Evolutionary conservation across 2,888 invertebrate species (phyloP).

Genomic region (Orthosia incerta): DNA sequence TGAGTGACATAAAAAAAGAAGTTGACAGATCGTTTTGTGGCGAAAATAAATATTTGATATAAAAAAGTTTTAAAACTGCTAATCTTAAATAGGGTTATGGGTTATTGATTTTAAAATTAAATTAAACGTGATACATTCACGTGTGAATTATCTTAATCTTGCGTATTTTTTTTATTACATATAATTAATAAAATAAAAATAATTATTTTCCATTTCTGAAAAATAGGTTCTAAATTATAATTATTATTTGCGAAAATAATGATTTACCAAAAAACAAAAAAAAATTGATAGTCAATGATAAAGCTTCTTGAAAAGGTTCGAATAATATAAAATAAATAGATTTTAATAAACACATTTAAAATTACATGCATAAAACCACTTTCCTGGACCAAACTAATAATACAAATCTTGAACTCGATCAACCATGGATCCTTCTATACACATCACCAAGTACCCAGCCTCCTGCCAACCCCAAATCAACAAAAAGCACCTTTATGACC

Average conservation of each 20-base stretch:
- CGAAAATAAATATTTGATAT: constrained; percentile 35
- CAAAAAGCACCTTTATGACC: constrained; percentile 59
- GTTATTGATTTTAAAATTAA: neutral
- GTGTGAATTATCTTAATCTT: too few species aligned
- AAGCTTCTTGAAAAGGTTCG: constrained; percentile 6
- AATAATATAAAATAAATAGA: constrained; percentile 60
- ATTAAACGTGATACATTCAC: neutral
- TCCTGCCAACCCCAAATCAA: constrained; percentile 49
- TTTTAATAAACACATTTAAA: constrained; percentile 79
- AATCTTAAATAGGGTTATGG: neutral
- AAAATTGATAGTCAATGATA: neutral
- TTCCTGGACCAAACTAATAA: constrained; percentile 82
- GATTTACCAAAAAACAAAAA: neutral
- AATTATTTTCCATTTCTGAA: neutral
- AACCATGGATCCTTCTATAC: constrained; percentile 83
- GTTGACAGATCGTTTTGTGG: constrained; percentile 34
- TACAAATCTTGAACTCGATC: constrained; percentile 87
- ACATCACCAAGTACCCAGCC: constrained; percentile 76
- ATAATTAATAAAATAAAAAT: neutral
- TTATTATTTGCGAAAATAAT: neutral
- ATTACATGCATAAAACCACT: constrained; percentile 80
- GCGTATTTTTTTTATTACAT: too few species aligned
- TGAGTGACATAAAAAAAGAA: constrained; percentile 42
- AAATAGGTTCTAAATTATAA: too few species aligned
- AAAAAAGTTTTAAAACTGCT: constrained; percentile 28